These are phyloP conservation scores for Drosophila monieri DNA, from an alignment of 2,888 invertebrate species.

Conservation along the genomic window DNA sequence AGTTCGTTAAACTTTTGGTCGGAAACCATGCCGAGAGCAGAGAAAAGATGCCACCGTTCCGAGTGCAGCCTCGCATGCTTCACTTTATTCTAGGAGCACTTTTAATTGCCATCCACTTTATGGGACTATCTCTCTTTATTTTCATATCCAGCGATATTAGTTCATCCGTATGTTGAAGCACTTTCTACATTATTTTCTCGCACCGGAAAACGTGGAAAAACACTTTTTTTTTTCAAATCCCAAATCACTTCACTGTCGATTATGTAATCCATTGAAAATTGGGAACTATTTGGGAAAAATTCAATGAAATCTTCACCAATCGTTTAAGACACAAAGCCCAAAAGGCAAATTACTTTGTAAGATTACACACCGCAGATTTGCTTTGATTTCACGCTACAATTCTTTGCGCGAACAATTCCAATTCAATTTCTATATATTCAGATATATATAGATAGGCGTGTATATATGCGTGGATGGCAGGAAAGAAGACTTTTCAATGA, in stretches of 20 bases:
- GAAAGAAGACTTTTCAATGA: conserved; percentile 70
- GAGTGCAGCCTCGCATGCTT: conserved; percentile 55
- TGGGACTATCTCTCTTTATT: conserved; percentile 13
- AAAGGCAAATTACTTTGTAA: conserved; percentile 35
- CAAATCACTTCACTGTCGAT: conserved; percentile 34
- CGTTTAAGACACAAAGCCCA: conserved; percentile 39
- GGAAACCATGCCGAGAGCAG: conserved; percentile 61
- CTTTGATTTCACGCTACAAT: conserved; percentile 35
- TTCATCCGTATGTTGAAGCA: conserved; percentile 49
- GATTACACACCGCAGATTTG: conserved; percentile 47
- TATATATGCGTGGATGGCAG: conserved; percentile 56
- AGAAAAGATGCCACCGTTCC: conserved; percentile 21
- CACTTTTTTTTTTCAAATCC: conserved; percentile 53
- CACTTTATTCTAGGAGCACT: conserved; percentile 47
- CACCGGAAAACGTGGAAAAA: conserved; percentile 69
- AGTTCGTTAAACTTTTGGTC: conserved; percentile 84
- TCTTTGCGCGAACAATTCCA: conserved; percentile 54
- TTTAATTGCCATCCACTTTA: conserved; percentile 49
- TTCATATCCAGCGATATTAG: conserved; percentile 39
- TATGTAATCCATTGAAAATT: conserved; percentile 48
- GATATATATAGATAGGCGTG: conserved; percentile 51
- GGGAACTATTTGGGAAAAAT: conserved; percentile 16
- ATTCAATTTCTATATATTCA: conserved; percentile 58
- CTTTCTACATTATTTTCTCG: conserved; percentile 21
- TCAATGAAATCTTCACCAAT: conserved; percentile 43